Evolutionary conservation across 1,140 invertebrate genomes (phyloP), one percentile per base, ranked within the genome.

Genomic region (Drosophila takahashii): DNA sequence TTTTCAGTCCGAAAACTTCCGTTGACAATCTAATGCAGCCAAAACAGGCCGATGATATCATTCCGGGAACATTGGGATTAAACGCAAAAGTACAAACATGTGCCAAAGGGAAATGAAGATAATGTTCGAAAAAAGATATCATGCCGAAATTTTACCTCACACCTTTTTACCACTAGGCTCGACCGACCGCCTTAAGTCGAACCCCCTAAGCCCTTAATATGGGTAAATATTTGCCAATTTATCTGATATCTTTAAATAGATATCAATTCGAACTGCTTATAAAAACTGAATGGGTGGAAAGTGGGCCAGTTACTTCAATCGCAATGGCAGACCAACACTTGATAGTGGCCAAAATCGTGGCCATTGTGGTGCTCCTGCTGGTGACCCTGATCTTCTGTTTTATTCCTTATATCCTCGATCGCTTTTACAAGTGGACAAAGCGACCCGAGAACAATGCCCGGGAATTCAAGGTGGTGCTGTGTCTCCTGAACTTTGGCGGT

Each of bases 401-500:
- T 15, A 71, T 96, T 4, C 96, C 96, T 0, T 93, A 96, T 65
- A 81, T 94, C 34, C 84, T 96, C 32, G 94, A 95, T 3, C 93
- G 93, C 15, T 94, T 93, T 78, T 94, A 95, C 64, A 93, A 94
- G 52, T 96, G 94, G 94, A 92, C 84, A 0, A 53, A 73, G 16
- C 94, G 87, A 77, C 92, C 77, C 92, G 93, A 90, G 92, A 93
- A 78, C 92, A 93, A 93, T 73, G 77, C 89, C 0, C 92, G 93
- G 66, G 93, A 93, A 0, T 93, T 92, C 32, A 90, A 72, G 51
- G 76, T 93, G 3, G 93, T 95, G 0, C 79, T 93, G 51, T 80
- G 95, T 22, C 91, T 98, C 5, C 93, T 98, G 9, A 96, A 96
- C 61, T 97, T 98, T 77, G 97, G 97, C 5, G 98, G 97, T 6